Percentiles rank a stretch among this genome's conserved stretches.
Conservation (phyloP, 2,113 vertebrate genomes). For the Todiramphus saurophagus region DNA sequence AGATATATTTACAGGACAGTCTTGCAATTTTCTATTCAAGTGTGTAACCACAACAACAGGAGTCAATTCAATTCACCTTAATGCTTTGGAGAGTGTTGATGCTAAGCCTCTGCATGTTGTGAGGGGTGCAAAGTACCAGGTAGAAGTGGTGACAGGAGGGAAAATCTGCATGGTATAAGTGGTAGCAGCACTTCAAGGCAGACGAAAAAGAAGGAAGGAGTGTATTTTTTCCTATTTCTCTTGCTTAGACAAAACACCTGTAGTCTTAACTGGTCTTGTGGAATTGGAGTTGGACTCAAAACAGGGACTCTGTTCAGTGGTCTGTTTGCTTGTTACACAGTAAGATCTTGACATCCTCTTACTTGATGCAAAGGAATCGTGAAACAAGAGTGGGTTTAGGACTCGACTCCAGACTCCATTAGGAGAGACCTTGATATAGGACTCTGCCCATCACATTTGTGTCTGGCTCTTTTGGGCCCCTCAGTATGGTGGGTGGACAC, state of each 20-base stretch:
- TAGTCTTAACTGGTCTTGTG: background rate
- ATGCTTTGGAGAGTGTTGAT: background rate
- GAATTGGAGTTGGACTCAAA: background rate
- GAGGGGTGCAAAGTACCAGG: background rate
- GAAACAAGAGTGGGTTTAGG: background rate
- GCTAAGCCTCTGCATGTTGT: background rate
- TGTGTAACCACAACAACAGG: background rate
- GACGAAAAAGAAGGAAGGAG: background rate
- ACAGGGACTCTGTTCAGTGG: background rate
- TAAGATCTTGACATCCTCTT: background rate
- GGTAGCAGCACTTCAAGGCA: background rate
- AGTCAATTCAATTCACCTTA: background rate
- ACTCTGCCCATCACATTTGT: background rate
- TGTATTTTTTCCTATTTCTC: background rate
- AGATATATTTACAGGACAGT: background rate
- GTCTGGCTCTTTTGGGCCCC: background rate
- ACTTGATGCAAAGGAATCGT: background rate
- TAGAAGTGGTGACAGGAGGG: background rate
- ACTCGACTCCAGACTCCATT: background rate
- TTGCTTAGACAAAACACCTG: background rate
- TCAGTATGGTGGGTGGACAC: accelerated
- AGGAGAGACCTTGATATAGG: background rate
- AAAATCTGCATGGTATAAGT: background rate
- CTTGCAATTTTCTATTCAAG: background rate
- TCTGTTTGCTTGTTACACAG: background rate